phyloP scores from a whole-genome alignment of 1,140 invertebrate species.

The Mesaphorura yosii region DNA sequence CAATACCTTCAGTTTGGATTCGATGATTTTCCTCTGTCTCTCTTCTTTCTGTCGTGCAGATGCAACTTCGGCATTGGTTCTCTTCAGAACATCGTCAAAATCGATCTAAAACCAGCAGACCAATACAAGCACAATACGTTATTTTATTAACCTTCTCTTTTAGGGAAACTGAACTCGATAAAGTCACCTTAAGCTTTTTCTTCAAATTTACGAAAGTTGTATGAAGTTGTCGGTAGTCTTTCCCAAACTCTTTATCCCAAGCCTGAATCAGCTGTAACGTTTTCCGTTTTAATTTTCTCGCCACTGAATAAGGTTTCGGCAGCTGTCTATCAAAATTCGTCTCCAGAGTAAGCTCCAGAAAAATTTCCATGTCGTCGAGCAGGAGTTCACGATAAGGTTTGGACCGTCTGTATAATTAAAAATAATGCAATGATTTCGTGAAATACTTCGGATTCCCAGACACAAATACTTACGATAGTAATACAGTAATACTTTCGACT shows the following conservation, averaged over 20 bases:
- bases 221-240: too few relatives aligned
- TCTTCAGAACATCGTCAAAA: conserved; percentile 32
- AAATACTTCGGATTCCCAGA: not conserved
- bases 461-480: too few relatives aligned
- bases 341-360: conserved; percentile 41
- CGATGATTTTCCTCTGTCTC: conserved; percentile 11
- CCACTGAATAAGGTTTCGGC: conserved; percentile 41
- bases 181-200: too few relatives aligned
- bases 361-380: conserved; percentile 40
- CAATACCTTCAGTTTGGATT: conserved; percentile 28
- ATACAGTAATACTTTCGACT: too few relatives aligned
- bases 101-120: conserved; percentile 39
- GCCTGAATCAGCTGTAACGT: conserved; percentile 39
- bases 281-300: conserved; percentile 38
- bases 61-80: conserved; percentile 20
- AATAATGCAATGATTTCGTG: not conserved
- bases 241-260: conserved; percentile 43
- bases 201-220: too few relatives aligned
- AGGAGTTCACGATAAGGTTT: conserved; percentile 43
- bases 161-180: too few relatives aligned
- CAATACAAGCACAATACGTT: not conserved
- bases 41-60: conserved; percentile 9
- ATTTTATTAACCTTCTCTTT: conserved; percentile 42
- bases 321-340: conserved; percentile 35
- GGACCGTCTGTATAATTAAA: conserved; percentile 36